Conservation (phyloP, 37 sponge, comb jelly and placozoan species). For the Cladorhizidae sp. region DNA sequence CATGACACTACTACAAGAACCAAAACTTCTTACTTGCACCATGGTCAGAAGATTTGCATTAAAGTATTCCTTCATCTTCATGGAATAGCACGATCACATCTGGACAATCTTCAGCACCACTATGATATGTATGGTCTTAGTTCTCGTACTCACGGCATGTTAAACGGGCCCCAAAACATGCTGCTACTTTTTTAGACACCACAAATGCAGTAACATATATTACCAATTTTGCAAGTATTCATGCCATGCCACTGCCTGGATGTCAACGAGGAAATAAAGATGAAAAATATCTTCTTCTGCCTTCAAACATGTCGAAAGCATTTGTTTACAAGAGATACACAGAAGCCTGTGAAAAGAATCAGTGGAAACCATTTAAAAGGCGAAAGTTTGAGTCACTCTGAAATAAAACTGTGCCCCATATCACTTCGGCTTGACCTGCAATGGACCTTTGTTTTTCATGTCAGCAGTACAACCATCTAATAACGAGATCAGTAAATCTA, state of each 20-base stretch:
- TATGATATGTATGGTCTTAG: no score
- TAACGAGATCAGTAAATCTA: slow-evolving; percentile 5
- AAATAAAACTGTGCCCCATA: neutral
- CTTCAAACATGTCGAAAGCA: slow-evolving; percentile 6
- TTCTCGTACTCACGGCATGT: no score
- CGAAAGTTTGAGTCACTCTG: neutral
- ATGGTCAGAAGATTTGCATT: no score
- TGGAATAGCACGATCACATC: no score
- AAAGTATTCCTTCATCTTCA: no score
- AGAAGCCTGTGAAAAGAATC: neutral
- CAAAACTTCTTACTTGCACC: no score
- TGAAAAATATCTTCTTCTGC: slow-evolving; percentile 1
- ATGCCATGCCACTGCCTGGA: slow-evolving; percentile 42
- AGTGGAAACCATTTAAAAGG: neutral
- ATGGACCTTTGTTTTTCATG: slow-evolving; percentile 16
- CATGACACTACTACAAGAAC: no score
- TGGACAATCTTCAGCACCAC: no score
- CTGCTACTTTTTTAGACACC: no score
- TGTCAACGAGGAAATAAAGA: slow-evolving; percentile 4
- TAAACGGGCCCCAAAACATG: no score
- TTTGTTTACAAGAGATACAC: neutral
- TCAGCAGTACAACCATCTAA: neutral
- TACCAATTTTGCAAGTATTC: slow-evolving; percentile 21
- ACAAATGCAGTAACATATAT: no score
- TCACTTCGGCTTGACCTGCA: neutral